Base-by-base conservation (phyloP, 2,888 invertebrate genomes). In the Theretra japonica region DNA sequence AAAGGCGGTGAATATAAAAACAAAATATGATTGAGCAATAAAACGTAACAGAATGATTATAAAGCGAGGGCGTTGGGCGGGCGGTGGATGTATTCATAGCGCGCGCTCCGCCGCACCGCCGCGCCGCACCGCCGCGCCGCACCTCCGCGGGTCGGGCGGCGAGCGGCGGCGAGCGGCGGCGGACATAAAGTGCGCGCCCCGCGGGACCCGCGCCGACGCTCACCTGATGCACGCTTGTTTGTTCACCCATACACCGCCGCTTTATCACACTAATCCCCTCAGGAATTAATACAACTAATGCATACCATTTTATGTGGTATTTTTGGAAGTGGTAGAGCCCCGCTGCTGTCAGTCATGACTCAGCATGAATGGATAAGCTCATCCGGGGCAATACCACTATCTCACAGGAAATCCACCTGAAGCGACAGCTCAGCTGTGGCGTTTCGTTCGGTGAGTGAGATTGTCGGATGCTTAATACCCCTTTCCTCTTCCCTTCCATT, bases 1-100 rank as follows among this genome's bases (percentile, higher is more conserved):
- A 30, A 70, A 33, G 19, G 70, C 56, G 57, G n/a, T 56, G 70
- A 79, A 76, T 76, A 78, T 78, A 81, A 80, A 80, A 82, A 77
- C 77, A 73, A 73, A 77, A 79, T 77, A 78, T 80, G 78, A 86
- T 81, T 78, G 79, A 85, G 82, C 79, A 77, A 80, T 83, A 83
- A 79, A 82, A 82, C 76, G 80, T 77, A 79, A 81, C 58, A 74
- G 73, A 80, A 82, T 85, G 75, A 82, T 86, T 83, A 80, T 78
- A 83, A 81, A 78, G 73, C 75, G 73, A 74, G 78, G 76, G 75
- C 72, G 73, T 73, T 73, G 78, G 76, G 75, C 72, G 73, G 74
- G 77, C 68, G 71, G 28, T 30, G 60, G 60, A 70, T 60, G 60
- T 70, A 70, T 62, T 70, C 70, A 53, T 70, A 21, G 23, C 57